These are phyloP conservation scores for Crypturellus tataupa DNA, from an alignment of 2,797 vertebrate species.

Conservation along the genomic window DNA sequence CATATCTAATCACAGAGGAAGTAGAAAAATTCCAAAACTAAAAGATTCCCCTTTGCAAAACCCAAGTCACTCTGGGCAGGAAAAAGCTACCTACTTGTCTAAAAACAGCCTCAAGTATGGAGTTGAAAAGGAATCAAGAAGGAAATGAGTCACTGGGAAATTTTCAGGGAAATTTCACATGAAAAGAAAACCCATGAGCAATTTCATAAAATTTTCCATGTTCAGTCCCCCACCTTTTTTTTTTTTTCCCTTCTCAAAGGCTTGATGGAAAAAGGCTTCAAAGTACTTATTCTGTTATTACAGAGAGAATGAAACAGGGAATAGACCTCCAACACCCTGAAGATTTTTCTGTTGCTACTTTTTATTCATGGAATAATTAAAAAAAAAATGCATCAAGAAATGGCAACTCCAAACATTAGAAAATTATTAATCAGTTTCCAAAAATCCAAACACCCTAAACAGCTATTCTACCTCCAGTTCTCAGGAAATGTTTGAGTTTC, in stretches of 20 bases:
- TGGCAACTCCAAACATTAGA: conserved; percentile 29
- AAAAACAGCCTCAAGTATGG: not conserved
- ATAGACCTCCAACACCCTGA: not conserved
- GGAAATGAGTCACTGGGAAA: conserved; percentile 62
- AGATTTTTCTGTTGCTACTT: conserved; percentile 19
- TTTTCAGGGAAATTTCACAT: conserved; percentile 58
- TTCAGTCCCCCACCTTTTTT: not conserved
- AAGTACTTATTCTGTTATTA: conserved; percentile 13
- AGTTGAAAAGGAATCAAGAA: conserved; percentile 28
- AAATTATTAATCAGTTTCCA: conserved; percentile 34
- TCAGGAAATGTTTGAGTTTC: conserved; percentile 36
- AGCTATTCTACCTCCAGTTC: conserved; percentile 47
- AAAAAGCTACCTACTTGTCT: not conserved
- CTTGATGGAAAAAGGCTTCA: not conserved
- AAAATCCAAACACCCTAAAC: conserved; percentile 41
- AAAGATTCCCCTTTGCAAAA: not conserved
- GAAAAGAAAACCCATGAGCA: conserved; percentile 59
- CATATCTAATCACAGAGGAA: not conserved
- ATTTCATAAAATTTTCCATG: conserved; percentile 58
- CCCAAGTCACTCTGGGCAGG: not conserved
- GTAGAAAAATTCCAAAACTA: not conserved
- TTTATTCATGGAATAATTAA: not conserved
- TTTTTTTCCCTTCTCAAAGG: not conserved
- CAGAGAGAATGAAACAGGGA: conserved; percentile 23
- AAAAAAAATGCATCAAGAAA: not conserved